phyloP scores from a whole-genome alignment of 2,797 vertebrate species.

The Ciconia nigra region DNA sequence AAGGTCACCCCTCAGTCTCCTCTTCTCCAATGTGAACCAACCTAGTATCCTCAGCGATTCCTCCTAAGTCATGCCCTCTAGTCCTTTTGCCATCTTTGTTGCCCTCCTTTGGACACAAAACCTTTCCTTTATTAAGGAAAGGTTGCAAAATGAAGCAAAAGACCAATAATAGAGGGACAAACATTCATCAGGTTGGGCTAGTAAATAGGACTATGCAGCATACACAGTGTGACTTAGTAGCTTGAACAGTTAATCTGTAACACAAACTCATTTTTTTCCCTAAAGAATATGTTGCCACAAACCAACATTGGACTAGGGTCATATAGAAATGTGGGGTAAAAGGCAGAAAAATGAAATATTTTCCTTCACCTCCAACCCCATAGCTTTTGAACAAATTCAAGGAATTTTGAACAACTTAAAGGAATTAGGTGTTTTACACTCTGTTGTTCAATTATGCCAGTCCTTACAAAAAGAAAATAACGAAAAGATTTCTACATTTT shows the following conservation, averaged over 20 bases:
- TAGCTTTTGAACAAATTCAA: background rate
- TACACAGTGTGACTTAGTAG: background rate
- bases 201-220: background rate
- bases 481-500: background rate
- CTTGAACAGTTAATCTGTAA: background rate
- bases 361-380: background rate
- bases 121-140: background rate
- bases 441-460: background rate
- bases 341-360: background rate
- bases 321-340: background rate
- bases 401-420: background rate
- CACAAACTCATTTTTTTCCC: fast-evolving
- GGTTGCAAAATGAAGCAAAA: background rate
- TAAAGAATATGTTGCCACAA: background rate
- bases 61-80: background rate
- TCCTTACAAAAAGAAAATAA: background rate
- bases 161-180: background rate
- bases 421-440: background rate
- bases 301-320: background rate
- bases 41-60: background rate
- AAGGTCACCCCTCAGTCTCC: background rate
- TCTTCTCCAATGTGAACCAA: background rate
- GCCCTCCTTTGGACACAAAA: background rate
- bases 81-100: background rate
- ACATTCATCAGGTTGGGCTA: background rate